These are phyloP conservation scores for Columba janthina DNA, from an alignment of 2,113 vertebrate species.

Conservation along the genomic window DNA sequence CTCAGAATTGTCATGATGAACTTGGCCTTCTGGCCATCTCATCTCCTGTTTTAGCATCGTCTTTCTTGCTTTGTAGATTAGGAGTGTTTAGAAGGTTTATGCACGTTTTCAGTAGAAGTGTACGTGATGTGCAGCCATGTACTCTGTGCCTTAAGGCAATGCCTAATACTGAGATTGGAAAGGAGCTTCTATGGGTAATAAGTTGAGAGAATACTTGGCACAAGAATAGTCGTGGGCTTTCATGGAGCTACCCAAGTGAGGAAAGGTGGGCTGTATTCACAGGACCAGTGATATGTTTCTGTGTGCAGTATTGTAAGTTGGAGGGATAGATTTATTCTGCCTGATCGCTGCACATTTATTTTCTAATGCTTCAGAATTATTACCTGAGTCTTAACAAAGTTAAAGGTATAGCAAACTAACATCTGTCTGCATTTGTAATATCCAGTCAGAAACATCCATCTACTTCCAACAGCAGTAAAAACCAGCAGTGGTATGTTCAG, in stretches of 20 bases:
- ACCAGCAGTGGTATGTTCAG: background rate
- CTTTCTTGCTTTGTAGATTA: background rate
- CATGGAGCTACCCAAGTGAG: background rate
- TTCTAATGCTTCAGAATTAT: background rate
- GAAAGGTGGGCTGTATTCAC: background rate
- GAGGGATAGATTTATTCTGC: background rate
- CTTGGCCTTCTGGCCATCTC: background rate
- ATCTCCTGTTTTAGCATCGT: background rate
- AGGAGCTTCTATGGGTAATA: background rate
- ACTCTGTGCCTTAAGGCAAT: background rate
- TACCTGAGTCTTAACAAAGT: background rate
- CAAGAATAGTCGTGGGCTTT: background rate
- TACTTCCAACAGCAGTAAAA: background rate
- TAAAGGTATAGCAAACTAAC: background rate
- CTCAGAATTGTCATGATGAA: background rate
- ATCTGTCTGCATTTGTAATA: background rate
- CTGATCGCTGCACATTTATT: background rate
- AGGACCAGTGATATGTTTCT: background rate
- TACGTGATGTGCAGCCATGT: accelerated
- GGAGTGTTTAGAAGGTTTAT: background rate
- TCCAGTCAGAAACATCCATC: background rate
- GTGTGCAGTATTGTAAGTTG: background rate
- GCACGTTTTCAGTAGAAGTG: background rate
- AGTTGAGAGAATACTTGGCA: background rate
- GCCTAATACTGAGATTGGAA: background rate